A percentile compares a stretch with the other conserved stretches of the same genome.
Evolutionary conservation across 2,888 invertebrate species (phyloP).

Genomic region (Drosophila eohydei): DNA sequence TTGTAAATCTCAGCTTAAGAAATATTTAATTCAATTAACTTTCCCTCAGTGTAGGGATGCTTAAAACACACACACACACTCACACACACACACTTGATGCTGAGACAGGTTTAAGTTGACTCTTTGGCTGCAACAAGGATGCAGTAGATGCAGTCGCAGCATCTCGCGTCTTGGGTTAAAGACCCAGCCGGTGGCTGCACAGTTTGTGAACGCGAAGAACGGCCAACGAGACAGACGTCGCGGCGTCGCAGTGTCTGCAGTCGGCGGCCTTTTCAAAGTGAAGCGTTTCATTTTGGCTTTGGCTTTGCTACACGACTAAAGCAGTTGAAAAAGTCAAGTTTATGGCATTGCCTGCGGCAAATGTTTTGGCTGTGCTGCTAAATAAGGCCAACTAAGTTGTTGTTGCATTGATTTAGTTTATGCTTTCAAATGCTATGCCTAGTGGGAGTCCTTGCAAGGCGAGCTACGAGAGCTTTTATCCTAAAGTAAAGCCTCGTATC

Average conservation of each 20-base stretch:
- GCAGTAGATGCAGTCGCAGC: slow-evolving; percentile 13
- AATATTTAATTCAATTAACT: not conserved
- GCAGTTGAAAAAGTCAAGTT: slow-evolving; percentile 24
- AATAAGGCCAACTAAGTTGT: slow-evolving; percentile 20
- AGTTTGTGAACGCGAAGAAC: not conserved
- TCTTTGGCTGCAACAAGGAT: slow-evolving; percentile 32
- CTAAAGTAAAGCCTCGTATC: not conserved
- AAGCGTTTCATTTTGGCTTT: slow-evolving; percentile 17
- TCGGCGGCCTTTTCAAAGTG: slow-evolving; percentile 71
- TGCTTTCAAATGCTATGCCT: not conserved
- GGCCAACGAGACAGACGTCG: slow-evolving; percentile 28
- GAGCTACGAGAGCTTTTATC: not conserved
- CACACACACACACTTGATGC: not conserved
- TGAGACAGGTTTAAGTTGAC: slow-evolving; percentile 36
- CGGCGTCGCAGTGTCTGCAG: slow-evolving; percentile 65
- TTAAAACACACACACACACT: not conserved
- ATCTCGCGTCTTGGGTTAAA: slow-evolving; percentile 51
- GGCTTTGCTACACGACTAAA: slow-evolving; percentile 12
- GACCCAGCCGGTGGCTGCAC: slow-evolving; percentile 40
- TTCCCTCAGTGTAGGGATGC: slow-evolving; percentile 8
- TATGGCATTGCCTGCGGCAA: slow-evolving; percentile 21
- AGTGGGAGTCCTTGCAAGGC: not conserved
- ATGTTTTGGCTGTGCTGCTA: slow-evolving; percentile 7
- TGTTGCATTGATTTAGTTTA: slow-evolving; percentile 21
- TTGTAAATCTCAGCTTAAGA: too few species aligned